phyloP scores from a whole-genome alignment of 1,140 invertebrate genomes.

The Ephestia elutella region DNA sequence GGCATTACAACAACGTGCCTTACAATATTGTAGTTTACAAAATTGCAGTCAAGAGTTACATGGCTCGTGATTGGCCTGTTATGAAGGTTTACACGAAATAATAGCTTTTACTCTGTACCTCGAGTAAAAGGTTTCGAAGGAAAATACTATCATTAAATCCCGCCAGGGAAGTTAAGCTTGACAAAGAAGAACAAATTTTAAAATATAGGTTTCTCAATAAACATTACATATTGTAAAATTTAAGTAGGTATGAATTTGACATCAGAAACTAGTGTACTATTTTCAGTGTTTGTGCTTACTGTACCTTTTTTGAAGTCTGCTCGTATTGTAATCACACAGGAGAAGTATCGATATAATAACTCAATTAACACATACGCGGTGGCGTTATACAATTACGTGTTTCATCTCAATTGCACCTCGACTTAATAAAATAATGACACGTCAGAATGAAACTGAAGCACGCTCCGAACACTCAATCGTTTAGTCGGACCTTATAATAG shows the following conservation, averaged over 20 bases:
- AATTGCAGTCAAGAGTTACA: constrained; percentile 3
- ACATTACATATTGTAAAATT: too few species aligned
- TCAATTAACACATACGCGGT: not conserved
- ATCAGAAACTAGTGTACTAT: too few species aligned
- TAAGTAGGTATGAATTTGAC: too few species aligned
- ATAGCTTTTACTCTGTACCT: constrained; percentile 1
- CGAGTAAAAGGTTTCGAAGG: constrained; percentile 1
- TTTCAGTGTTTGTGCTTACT: too few species aligned
- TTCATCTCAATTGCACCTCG: not conserved
- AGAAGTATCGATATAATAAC: not conserved
- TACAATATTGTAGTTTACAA: not conserved
- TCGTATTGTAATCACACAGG: not conserved
- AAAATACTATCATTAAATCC: constrained; percentile 2
- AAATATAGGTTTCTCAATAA: too few species aligned
- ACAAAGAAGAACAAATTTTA: not conserved
- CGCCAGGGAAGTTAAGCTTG: not conserved
- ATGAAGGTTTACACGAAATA: not conserved
- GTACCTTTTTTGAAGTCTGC: not conserved
- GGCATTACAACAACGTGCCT: not conserved
- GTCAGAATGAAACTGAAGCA: not conserved
- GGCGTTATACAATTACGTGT: not conserved
- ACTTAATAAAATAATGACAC: not conserved
- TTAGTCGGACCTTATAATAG: not conserved
- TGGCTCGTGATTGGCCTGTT: not conserved
- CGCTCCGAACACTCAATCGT: not conserved